These are phyloP conservation scores for Catajapyx aquilonaris DNA, from an alignment of 1,140 invertebrate genomes.

Conservation along the genomic window DNA sequence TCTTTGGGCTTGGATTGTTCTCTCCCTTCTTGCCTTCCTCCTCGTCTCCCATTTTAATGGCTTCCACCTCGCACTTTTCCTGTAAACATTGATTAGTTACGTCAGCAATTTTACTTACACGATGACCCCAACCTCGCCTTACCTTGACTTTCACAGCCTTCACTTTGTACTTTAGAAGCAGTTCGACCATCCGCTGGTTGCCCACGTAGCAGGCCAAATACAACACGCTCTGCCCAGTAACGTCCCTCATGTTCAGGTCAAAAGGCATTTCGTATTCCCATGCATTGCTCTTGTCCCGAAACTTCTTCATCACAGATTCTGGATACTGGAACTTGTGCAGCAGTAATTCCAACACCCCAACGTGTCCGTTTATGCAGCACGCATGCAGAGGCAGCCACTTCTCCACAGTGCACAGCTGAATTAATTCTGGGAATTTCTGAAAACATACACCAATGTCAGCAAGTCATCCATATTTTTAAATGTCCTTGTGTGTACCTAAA, in stretches of 20 bases:
- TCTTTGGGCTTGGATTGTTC: slow-evolving; percentile 33
- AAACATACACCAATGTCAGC: too few relatives aligned
- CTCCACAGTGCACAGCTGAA: slow-evolving; percentile 63
- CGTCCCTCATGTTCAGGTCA: slow-evolving; percentile 75
- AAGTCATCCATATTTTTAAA: too few relatives aligned
- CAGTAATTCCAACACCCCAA: slow-evolving; percentile 47
- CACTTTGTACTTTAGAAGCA: slow-evolving; percentile 50
- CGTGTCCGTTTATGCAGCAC: slow-evolving; percentile 70
- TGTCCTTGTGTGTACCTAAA: too few relatives aligned
- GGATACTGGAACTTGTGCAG: slow-evolving; percentile 72
- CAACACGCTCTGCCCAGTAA: slow-evolving; percentile 67
- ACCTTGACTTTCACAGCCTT: slow-evolving; percentile 36
- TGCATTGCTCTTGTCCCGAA: slow-evolving; percentile 41
- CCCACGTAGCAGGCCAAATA: slow-evolving; percentile 72
- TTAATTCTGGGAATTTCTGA: slow-evolving; percentile 36
- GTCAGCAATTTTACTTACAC: neutral
- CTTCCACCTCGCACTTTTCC: slow-evolving; percentile 11
- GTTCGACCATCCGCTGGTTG: slow-evolving; percentile 56
- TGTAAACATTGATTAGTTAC: neutral
- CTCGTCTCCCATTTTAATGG: slow-evolving; percentile 10
- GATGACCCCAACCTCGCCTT: too few relatives aligned
- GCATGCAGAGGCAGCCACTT: slow-evolving; percentile 82
- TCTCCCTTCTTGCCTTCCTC: slow-evolving; percentile 8
- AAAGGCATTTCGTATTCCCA: slow-evolving; percentile 73
- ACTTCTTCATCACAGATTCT: slow-evolving; percentile 37